Conservation (phyloP, 2,113 vertebrate species). For the Eolophus roseicapilla region DNA sequence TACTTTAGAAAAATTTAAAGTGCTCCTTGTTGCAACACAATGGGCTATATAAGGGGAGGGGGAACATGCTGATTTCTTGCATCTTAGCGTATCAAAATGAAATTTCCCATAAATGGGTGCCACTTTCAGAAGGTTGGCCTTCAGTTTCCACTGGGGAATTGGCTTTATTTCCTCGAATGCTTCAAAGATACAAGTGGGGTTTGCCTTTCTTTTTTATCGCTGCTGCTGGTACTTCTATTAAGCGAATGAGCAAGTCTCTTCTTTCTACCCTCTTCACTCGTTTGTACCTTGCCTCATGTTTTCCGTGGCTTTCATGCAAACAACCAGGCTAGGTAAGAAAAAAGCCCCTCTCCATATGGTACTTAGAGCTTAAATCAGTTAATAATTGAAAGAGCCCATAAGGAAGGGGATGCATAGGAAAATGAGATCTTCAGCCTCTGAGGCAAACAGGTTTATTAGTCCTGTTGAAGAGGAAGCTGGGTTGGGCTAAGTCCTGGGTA, state of each 20-base stretch:
- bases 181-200: not conserved
- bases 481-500: not conserved
- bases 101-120: not conserved
- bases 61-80: not conserved
- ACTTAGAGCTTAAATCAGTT: not conserved
- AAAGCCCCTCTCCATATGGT: not conserved
- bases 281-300: not conserved
- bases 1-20: slow-evolving; percentile 53
- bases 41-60: not conserved
- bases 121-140: not conserved
- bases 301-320: not conserved
- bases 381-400: not conserved
- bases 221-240: not conserved
- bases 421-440: not conserved
- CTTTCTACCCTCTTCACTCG: not conserved
- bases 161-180: not conserved
- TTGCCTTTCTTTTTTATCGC: not conserved
- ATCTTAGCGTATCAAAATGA: not conserved
- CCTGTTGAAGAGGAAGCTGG: not conserved
- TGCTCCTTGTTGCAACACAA: slow-evolving; percentile 57
- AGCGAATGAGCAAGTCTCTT: not conserved
- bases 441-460: not conserved
- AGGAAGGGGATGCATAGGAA: not conserved
- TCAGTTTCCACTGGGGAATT: not conserved
- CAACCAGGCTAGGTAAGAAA: not conserved